phyloP scores from a whole-genome alignment of 1,140 invertebrate genomes.

The Aphaenogaster floridana region DNA sequence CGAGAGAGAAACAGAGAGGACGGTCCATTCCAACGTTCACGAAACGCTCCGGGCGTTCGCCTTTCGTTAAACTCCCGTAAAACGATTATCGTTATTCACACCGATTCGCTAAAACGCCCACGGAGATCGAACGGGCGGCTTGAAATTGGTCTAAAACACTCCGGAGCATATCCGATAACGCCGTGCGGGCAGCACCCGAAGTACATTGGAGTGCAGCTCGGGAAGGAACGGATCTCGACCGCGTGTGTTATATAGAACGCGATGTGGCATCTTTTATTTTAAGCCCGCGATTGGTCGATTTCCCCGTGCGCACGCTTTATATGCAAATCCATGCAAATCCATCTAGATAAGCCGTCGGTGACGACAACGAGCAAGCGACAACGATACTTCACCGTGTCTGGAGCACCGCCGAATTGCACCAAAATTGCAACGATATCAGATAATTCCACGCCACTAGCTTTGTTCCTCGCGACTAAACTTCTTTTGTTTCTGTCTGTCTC shows the following conservation, averaged over 20 bases:
- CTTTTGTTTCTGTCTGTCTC: conserved; percentile 19
- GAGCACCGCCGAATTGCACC: not conserved
- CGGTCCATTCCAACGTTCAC: not conserved
- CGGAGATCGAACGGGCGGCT: not conserved
- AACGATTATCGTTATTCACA: not conserved
- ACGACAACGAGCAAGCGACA: not conserved
- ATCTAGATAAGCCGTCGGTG: not conserved
- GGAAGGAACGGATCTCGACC: not conserved
- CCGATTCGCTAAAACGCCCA: not conserved
- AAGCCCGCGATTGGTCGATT: conserved; percentile 16
- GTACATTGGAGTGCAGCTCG: not conserved
- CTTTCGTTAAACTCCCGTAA: not conserved
- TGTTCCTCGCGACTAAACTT: not conserved
- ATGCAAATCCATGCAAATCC: conserved; percentile 27
- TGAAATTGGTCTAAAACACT: not conserved
- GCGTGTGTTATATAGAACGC: not conserved
- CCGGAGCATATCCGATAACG: not conserved
- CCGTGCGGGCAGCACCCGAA: not conserved
- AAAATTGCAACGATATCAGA: not conserved
- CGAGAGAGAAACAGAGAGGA: not conserved
- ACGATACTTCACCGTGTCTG: not conserved
- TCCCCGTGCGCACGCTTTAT: not conserved
- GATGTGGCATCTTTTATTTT: conserved; percentile 15
- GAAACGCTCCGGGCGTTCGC: not conserved
- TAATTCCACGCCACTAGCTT: not conserved